Evolutionary conservation across 2,797 vertebrate genomes (phyloP).

Genomic region (Macropus fuliginosus): DNA sequence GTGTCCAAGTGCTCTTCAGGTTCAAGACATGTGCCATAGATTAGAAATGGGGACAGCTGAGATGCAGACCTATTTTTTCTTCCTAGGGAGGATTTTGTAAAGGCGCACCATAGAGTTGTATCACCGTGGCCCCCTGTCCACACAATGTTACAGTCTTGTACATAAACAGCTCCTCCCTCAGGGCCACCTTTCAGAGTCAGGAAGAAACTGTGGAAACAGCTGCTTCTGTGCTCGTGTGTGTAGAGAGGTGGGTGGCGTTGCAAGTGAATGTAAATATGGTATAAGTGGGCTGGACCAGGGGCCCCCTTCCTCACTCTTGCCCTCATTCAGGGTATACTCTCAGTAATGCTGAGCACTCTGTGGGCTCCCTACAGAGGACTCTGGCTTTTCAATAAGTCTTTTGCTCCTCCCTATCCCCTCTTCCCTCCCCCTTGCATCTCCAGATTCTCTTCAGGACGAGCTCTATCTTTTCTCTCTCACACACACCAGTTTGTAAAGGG

Average conservation of each 20-base stretch:
- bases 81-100: constrained; percentile 91
- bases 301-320: background rate
- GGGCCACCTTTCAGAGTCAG: constrained; percentile 28
- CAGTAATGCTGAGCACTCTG: background rate
- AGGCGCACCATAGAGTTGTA: constrained; percentile 83
- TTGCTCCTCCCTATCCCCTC: background rate
- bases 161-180: constrained; percentile 88
- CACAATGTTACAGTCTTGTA: constrained; percentile 90
- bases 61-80: background rate
- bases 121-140: constrained; percentile 93
- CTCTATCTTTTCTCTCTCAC: background rate
- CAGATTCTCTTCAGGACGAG: background rate
- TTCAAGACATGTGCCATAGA: background rate
- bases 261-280: background rate
- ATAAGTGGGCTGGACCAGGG: rapidly evolving
- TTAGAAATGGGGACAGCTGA: background rate
- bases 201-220: constrained; percentile 30
- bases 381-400: background rate
- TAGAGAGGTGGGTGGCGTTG: background rate
- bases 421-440: background rate
- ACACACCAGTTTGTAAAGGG: background rate
- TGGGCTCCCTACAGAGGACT: background rate
- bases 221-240: constrained; percentile 1
- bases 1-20: background rate
- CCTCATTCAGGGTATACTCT: background rate